Evolutionary conservation across 2,888 invertebrate genomes (phyloP).

Genomic region (Apamea crenata): DNA sequence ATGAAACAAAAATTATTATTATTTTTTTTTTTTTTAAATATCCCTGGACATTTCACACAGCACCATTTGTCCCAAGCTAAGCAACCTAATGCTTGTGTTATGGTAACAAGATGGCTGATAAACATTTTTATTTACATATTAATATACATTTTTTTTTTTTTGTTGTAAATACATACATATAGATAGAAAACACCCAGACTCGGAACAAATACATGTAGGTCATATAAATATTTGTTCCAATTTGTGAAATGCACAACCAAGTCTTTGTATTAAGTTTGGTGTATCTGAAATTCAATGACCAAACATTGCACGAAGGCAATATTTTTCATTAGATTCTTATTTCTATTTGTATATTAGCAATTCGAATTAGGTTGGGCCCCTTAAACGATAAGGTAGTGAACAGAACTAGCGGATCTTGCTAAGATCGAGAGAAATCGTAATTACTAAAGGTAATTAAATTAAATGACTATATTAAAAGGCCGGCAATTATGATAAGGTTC

Average conservation of each 20-base stretch:
- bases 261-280: not conserved
- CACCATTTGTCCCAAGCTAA: too few relatives aligned
- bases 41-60: too few relatives aligned
- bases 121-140: too few relatives aligned
- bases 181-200: too few relatives aligned
- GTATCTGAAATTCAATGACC: not conserved
- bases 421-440: slow-evolving; percentile 42
- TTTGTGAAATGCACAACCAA: not conserved
- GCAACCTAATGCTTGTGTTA: too few relatives aligned
- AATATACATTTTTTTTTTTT: too few relatives aligned
- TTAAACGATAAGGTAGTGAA: not conserved
- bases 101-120: too few relatives aligned
- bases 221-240: too few relatives aligned
- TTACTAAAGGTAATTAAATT: not conserved
- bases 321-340: not conserved
- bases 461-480: slow-evolving; percentile 13
- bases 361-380: not conserved
- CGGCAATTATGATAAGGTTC: not conserved
- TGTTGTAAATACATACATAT: too few relatives aligned
- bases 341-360: not conserved
- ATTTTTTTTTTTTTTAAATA: too few relatives aligned
- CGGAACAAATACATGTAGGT: too few relatives aligned
- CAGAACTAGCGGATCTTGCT: slow-evolving; percentile 26
- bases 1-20: too few relatives aligned
- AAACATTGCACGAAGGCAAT: not conserved